These are phyloP conservation scores for Solea solea DNA, from an alignment of 2,113 vertebrate genomes.

Conservation along the genomic window DNA sequence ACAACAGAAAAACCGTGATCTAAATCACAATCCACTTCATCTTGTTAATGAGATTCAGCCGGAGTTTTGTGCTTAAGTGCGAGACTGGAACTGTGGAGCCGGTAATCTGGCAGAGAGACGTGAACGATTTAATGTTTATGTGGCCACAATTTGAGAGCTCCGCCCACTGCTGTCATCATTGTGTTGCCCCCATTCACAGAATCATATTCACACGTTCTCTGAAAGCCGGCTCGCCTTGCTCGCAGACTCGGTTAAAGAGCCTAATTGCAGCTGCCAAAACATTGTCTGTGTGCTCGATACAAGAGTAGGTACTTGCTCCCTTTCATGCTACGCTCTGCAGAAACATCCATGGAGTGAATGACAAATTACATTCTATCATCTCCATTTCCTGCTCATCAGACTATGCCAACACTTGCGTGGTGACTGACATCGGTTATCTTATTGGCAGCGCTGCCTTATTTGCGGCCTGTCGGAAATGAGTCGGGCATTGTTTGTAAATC, in stretches of 20 bases:
- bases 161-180: conserved; percentile 11
- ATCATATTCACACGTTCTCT: conserved; percentile 28
- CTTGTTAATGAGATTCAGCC: conserved; percentile 1
- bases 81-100: neutral
- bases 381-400: conserved; percentile 59
- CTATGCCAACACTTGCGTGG: conserved; percentile 7
- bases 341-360: conserved; percentile 51
- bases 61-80: neutral
- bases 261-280: conserved; percentile 63
- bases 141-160: neutral
- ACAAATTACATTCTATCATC: conserved; percentile 60
- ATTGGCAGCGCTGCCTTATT: conserved; percentile 17
- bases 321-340: conserved; percentile 42
- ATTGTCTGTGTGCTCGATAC: conserved; percentile 18
- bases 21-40: neutral
- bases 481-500: conserved; percentile 43
- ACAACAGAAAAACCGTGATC: neutral
- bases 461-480: conserved; percentile 44
- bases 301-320: conserved; percentile 43
- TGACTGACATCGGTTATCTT: conserved; percentile 45
- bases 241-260: conserved; percentile 6
- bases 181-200: conserved; percentile 16
- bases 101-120: neutral
- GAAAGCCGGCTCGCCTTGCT: conserved; percentile 16
- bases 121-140: conserved; percentile 11